These are phyloP conservation scores for Montipora capitata DNA, from an alignment of 92 coral and sea anemone genomes.

Conservation along the genomic window DNA sequence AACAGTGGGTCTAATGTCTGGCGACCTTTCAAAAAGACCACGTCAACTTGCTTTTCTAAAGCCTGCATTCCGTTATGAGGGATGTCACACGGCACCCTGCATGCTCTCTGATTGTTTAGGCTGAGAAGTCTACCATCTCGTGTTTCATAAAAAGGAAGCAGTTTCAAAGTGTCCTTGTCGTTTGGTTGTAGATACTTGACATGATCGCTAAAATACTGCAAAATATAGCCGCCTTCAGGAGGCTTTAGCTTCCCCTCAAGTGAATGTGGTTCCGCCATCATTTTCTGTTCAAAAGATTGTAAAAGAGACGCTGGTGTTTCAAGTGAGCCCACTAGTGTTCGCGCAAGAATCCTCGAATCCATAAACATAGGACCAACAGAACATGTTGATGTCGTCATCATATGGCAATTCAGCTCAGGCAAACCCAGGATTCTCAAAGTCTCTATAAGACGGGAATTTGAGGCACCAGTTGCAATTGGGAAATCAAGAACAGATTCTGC, in stretches of 20 bases:
- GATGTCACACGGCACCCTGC: slow-evolving; percentile 36
- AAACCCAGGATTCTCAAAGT: slow-evolving; percentile 40
- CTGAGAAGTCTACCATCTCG: slow-evolving; percentile 44
- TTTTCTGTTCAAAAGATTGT: slow-evolving; percentile 49
- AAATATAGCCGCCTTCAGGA: neutral
- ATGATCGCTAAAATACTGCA: slow-evolving; percentile 60
- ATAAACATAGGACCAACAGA: neutral
- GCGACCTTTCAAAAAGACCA: slow-evolving; percentile 51
- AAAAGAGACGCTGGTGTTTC: slow-evolving; percentile 57
- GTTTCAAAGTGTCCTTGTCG: slow-evolving; percentile 10
- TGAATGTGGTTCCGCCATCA: neutral
- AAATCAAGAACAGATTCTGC: slow-evolving; percentile 69
- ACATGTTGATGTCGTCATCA: neutral
- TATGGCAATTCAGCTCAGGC: slow-evolving; percentile 66
- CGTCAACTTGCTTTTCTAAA: slow-evolving; percentile 12
- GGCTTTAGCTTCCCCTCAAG: neutral
- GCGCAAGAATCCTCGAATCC: slow-evolving; percentile 13
- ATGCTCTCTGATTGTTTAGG: slow-evolving; percentile 4
- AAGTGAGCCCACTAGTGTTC: slow-evolving; percentile 57
- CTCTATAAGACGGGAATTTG: neutral
- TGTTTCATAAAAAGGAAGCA: slow-evolving; percentile 69
- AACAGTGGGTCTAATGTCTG: slow-evolving; percentile 31
- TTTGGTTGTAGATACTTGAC: neutral
- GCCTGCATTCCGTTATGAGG: slow-evolving; percentile 63
- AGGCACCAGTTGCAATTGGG: fast-evolving